These are phyloP conservation scores for Oreonectes daqikongensis DNA, from an alignment of 2,797 vertebrate genomes.

Conservation along the genomic window DNA sequence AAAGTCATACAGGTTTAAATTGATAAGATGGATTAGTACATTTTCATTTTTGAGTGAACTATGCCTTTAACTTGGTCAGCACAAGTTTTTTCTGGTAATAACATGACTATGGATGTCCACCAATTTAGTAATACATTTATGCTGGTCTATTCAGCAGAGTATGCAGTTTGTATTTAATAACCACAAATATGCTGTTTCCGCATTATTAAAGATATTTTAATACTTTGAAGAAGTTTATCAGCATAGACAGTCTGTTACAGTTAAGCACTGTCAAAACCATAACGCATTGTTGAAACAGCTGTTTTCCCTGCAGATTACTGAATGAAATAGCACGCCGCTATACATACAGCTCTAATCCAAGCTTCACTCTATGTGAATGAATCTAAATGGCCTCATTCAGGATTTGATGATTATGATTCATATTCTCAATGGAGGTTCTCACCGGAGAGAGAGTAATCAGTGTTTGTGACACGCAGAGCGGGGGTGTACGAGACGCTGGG, in stretches of 20 bases:
- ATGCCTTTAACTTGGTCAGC: not conserved
- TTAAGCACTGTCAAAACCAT: not conserved
- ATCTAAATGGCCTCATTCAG: not conserved
- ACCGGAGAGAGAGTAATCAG: constrained; percentile 97
- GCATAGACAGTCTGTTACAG: not conserved
- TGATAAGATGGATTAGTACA: no score
- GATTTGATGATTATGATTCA: constrained; percentile 1
- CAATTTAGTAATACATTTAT: not conserved
- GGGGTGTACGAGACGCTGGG: constrained; percentile 96
- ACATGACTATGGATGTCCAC: not conserved
- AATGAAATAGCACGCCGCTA: not conserved
- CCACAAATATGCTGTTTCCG: not conserved
- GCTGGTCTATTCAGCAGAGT: not conserved
- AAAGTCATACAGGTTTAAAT: no score
- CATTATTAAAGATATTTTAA: not conserved
- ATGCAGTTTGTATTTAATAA: not conserved
- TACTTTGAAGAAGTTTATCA: not conserved
- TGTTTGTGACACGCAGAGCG: constrained; percentile 91
- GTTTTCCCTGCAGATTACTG: not conserved
- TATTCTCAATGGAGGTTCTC: constrained; percentile 57
- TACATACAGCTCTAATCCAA: not conserved
- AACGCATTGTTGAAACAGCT: not conserved
- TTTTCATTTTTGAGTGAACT: no score
- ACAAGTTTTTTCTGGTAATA: not conserved
- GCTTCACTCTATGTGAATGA: not conserved